Conservation (phyloP, 2,797 vertebrate species). For the Morus bassanus region DNA sequence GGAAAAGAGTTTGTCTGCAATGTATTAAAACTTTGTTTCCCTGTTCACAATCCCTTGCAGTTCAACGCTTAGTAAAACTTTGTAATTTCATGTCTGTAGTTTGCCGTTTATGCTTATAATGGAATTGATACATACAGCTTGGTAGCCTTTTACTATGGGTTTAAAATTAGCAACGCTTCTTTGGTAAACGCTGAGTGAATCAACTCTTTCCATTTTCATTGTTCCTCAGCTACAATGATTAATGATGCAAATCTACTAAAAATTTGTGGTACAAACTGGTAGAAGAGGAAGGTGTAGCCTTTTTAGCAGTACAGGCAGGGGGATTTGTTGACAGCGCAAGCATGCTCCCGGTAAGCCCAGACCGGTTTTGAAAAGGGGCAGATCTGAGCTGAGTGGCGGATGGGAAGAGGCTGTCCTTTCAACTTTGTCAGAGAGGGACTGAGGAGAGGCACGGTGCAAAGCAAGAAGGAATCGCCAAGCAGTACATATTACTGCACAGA, state of each 20-base stretch:
- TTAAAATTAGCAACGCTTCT: background rate
- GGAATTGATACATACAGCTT: background rate
- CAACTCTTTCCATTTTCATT: background rate
- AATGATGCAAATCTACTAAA: background rate
- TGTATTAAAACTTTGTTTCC: background rate
- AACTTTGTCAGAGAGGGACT: background rate
- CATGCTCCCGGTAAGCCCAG: background rate
- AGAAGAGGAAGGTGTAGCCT: background rate
- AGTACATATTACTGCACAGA: background rate
- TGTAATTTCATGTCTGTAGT: background rate
- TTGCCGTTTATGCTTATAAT: background rate
- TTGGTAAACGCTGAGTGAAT: background rate
- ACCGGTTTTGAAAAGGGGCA: background rate
- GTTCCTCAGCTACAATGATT: background rate
- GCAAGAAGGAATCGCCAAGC: background rate
- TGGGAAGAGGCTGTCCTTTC: background rate
- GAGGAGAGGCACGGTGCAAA: background rate
- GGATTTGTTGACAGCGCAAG: rapidly evolving
- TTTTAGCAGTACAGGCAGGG: background rate
- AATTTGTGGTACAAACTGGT: background rate
- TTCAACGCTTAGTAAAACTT: background rate
- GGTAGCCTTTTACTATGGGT: background rate
- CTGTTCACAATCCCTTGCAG: background rate
- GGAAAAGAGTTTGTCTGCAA: background rate
- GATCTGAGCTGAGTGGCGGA: too few relatives aligned